phyloP scores from a whole-genome alignment of 2,113 vertebrate genomes.

The Hippocampus guttulatus region DNA sequence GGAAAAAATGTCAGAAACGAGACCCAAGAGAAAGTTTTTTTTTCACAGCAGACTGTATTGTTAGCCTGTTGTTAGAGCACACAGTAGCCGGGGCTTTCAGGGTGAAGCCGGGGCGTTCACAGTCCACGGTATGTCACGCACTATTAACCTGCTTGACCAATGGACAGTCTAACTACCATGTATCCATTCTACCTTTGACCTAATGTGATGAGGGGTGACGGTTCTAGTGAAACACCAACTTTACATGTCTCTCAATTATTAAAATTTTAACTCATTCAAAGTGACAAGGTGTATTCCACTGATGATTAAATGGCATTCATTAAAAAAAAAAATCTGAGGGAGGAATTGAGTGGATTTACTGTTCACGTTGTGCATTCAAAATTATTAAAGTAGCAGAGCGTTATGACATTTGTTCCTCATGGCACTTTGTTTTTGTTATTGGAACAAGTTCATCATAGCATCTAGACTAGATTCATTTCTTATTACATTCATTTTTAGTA shows the following conservation, averaged over 20 bases:
- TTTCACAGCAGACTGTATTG: background rate
- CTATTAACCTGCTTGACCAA: slow-evolving; percentile 45
- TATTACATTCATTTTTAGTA: background rate
- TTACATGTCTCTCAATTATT: slow-evolving; percentile 51
- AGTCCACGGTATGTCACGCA: slow-evolving; percentile 31
- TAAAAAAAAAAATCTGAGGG: background rate
- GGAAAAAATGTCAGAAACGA: background rate
- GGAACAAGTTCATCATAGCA: background rate
- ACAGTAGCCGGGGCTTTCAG: slow-evolving; percentile 49
- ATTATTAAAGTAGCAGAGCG: background rate
- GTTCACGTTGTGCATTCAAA: background rate
- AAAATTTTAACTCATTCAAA: slow-evolving; percentile 60
- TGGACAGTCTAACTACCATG: slow-evolving; percentile 10
- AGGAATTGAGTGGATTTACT: background rate
- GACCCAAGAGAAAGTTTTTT: background rate
- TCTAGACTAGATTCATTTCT: background rate
- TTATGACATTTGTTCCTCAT: background rate
- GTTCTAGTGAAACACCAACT: slow-evolving; percentile 62
- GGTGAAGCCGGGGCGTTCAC: slow-evolving; percentile 41
- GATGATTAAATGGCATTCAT: background rate
- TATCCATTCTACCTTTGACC: slow-evolving; percentile 55
- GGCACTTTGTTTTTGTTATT: background rate
- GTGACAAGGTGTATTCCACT: background rate
- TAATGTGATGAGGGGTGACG: slow-evolving; percentile 51
- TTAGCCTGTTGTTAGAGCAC: slow-evolving; percentile 7